Conservation (phyloP, 2,888 invertebrate genomes). For the Stramonita haemastoma region DNA sequence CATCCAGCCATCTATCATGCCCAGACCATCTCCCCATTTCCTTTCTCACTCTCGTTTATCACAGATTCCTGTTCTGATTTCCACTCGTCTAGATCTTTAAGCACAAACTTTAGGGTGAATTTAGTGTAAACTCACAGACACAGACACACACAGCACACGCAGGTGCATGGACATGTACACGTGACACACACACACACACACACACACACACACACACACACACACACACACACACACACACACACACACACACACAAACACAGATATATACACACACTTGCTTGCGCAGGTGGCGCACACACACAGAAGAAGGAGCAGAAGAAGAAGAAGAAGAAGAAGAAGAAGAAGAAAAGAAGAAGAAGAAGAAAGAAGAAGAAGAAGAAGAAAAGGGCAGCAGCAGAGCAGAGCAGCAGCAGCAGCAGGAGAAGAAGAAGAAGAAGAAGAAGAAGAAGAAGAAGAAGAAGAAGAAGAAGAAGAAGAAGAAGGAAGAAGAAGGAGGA, state of each 20-base stretch:
- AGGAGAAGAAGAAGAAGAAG: background rate
- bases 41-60: background rate
- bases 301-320: background rate
- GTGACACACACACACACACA: background rate
- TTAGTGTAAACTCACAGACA: background rate
- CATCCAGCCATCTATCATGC: background rate
- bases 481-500: background rate
- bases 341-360: no score
- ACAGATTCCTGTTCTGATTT: background rate
- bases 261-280: background rate
- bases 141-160: background rate
- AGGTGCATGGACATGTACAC: background rate
- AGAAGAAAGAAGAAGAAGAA: no score
- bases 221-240: background rate
- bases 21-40: background rate
- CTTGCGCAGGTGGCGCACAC: background rate
- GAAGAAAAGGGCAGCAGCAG: no score
- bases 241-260: no score
- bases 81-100: no score
- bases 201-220: background rate
- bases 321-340: background rate
- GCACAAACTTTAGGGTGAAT: no score
- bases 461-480: background rate
- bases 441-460: background rate
- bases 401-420: no score